Percentiles rank a stretch among this genome's conserved stretches.
Evolutionary conservation across 2,113 vertebrate genomes (phyloP).

Genomic region (Carlito syrichta): DNA sequence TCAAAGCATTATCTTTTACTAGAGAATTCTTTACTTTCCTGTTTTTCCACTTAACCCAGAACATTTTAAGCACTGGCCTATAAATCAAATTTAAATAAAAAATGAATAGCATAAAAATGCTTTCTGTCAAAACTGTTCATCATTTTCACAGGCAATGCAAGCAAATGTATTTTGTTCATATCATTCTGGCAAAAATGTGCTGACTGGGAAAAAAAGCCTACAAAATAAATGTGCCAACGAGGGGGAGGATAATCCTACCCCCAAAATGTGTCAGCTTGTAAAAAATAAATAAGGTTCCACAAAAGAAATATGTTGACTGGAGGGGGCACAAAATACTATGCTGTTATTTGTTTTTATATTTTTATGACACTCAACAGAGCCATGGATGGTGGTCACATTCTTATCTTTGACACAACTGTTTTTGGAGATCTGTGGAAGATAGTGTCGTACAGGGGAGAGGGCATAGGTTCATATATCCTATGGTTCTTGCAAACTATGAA

Average conservation of each 20-base stretch:
- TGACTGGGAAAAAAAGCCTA: neutral
- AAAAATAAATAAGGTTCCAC: neutral
- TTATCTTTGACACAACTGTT: neutral
- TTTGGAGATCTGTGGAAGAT: neutral
- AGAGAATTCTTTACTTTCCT: slow-evolving; percentile 5
- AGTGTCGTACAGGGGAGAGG: neutral
- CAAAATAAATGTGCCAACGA: neutral
- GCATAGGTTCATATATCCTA: neutral
- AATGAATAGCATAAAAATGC: neutral
- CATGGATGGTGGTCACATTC: neutral
- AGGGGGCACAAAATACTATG: neutral
- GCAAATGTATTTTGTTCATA: neutral
- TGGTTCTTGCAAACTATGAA: neutral
- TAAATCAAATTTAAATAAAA: slow-evolving; percentile 45
- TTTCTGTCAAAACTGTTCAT: neutral
- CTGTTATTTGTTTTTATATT: slow-evolving; percentile 1
- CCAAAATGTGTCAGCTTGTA: neutral
- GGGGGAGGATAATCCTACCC: neutral
- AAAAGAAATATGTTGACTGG: neutral
- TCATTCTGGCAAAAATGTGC: neutral
- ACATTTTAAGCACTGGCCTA: neutral
- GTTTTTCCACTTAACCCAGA: neutral
- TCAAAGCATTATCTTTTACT: neutral
- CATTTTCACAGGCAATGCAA: neutral
- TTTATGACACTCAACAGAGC: neutral